A percentile compares a stretch with the other conserved stretches of the same genome.
These are phyloP conservation scores for Cecropterus lyciades DNA, from an alignment of 1,140 invertebrate genomes.

Conservation along the genomic window DNA sequence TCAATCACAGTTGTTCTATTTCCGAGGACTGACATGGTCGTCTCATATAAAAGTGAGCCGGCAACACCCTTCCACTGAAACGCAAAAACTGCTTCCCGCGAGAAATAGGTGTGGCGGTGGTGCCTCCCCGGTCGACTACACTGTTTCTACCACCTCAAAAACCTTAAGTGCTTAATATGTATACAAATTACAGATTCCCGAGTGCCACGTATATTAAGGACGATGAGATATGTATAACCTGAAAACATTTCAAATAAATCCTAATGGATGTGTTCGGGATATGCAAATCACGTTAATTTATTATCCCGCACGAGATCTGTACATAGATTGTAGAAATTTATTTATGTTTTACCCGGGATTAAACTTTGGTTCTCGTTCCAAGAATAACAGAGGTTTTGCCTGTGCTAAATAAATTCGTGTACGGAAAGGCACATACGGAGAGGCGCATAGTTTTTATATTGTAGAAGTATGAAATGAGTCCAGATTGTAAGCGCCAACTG, in stretches of 20 bases:
- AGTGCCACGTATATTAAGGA: background rate
- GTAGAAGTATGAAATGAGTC: too few species aligned
- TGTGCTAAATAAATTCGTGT: background rate
- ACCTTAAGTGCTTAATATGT: too few species aligned
- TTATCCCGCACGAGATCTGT: constrained; percentile 27
- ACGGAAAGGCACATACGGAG: background rate
- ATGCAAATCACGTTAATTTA: constrained; percentile 33
- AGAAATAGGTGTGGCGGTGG: too few species aligned
- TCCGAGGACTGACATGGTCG: too few species aligned
- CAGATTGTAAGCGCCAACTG: background rate
- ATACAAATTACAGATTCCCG: background rate
- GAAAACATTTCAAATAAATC: constrained; percentile 31
- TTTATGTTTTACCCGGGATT: constrained; percentile 33
- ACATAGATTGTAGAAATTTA: constrained; percentile 30
- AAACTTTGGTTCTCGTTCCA: constrained; percentile 14
- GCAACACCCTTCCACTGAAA: too few species aligned
- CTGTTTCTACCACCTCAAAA: too few species aligned
- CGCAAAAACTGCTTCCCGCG: too few species aligned
- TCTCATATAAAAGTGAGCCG: too few species aligned
- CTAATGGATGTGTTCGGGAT: constrained; percentile 32
- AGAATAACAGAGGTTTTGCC: constrained; percentile 14
- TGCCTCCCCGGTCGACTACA: too few species aligned
- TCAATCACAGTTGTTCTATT: too few species aligned
- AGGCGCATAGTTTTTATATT: too few species aligned
- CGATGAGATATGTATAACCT: background rate